phyloP scores from a whole-genome alignment of 2,113 vertebrate species.

The Prinia subflava region DNA sequence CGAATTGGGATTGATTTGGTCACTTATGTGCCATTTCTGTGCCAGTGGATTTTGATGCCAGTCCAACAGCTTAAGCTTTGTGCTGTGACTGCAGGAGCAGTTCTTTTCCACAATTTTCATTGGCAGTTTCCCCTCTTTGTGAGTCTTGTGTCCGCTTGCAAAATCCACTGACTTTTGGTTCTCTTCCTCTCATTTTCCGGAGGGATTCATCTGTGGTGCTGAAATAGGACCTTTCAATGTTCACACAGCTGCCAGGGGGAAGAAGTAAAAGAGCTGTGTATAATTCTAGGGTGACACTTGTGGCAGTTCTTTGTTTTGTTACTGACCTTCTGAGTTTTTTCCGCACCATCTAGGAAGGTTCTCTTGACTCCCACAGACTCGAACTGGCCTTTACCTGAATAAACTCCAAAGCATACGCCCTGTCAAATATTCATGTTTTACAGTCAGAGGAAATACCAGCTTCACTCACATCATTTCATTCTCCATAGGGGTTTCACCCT shows the following conservation, averaged over 20 bases:
- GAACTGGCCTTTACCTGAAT: background rate
- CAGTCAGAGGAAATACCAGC: background rate
- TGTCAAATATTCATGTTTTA: background rate
- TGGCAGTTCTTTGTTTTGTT: background rate
- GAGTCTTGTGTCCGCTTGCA: background rate
- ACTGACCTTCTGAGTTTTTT: background rate
- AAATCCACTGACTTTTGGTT: background rate
- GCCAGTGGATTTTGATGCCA: background rate
- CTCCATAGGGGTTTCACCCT: background rate
- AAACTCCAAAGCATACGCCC: background rate
- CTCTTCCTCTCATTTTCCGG: background rate
- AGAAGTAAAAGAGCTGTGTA: background rate
- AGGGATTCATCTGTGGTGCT: background rate
- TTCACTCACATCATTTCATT: background rate
- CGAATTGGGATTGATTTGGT: rapidly evolving
- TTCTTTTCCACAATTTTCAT: background rate
- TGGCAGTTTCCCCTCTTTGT: background rate
- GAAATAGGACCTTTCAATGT: background rate
- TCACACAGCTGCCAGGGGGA: background rate
- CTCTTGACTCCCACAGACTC: background rate
- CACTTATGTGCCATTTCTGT: background rate
- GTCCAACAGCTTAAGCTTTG: background rate
- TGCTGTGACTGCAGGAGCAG: background rate
- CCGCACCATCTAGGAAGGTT: background rate
- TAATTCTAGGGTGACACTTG: background rate